phyloP scores from a whole-genome alignment of 2,888 invertebrate species.

The Pachydiplax longipennis region DNA sequence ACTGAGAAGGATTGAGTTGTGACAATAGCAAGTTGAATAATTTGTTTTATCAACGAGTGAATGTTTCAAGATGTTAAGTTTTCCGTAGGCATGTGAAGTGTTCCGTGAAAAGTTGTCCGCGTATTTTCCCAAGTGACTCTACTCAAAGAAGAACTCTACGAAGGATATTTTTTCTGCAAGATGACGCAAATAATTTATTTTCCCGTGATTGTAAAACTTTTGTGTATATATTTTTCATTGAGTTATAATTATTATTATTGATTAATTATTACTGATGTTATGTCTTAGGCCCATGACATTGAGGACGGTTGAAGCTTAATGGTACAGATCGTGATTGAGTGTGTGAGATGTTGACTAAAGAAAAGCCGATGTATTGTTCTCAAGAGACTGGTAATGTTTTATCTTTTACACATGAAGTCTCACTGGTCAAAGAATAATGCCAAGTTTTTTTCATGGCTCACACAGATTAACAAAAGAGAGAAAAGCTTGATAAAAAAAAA shows the following conservation, averaged over 20 bases:
- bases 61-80: slow-evolving; percentile 28
- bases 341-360: slow-evolving; percentile 47
- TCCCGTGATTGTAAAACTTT: slow-evolving; percentile 49
- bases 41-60: slow-evolving; percentile 17
- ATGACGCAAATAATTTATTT: slow-evolving; percentile 51
- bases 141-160: neutral
- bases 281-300: slow-evolving; percentile 51
- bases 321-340: slow-evolving; percentile 32
- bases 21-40: neutral
- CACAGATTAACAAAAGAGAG: slow-evolving; percentile 48
- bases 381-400: slow-evolving; percentile 51
- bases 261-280: slow-evolving; percentile 46
- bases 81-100: neutral
- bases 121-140: slow-evolving; percentile 5
- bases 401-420: slow-evolving; percentile 50
- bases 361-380: slow-evolving; percentile 49
- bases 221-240: slow-evolving; percentile 50
- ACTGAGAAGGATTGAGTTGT: neutral
- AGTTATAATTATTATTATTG: slow-evolving; percentile 49
- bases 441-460: slow-evolving; percentile 51
- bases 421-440: slow-evolving; percentile 49
- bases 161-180: slow-evolving; percentile 31
- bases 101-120: neutral
- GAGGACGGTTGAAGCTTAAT: slow-evolving; percentile 48
- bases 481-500: slow-evolving; percentile 47